Evolutionary conservation across 1,140 invertebrate genomes (phyloP).

Genomic region (Bradynema listronoti): DNA sequence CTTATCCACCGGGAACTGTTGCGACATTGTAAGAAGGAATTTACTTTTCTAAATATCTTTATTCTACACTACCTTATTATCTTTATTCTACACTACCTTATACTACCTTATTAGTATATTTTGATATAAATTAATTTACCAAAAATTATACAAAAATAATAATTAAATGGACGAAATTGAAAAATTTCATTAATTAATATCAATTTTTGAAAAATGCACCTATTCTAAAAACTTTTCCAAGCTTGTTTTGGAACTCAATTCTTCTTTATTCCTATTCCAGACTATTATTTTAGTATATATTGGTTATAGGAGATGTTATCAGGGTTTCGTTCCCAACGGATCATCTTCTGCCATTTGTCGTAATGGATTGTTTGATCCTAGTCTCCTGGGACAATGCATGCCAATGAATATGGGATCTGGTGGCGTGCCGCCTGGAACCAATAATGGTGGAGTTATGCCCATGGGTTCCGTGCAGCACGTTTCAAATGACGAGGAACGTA

Average conservation of each 20-base stretch:
- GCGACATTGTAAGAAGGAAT: too few relatives aligned
- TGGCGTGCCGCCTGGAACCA: not conserved
- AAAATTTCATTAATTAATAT: too few relatives aligned
- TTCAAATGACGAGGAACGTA: too few relatives aligned
- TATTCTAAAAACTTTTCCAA: conserved; percentile 12
- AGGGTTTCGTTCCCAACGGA: conserved; percentile 18
- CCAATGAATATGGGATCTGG: not conserved
- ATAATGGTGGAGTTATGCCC: not conserved
- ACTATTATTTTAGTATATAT: not conserved
- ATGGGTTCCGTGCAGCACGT: not conserved
- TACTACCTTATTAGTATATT: too few relatives aligned
- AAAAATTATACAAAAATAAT: too few relatives aligned
- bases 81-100: too few relatives aligned
- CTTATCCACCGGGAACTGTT: too few relatives aligned
- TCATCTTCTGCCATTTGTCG: conserved; percentile 19
- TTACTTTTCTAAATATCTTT: too few relatives aligned
- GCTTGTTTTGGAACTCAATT: conserved; percentile 12
- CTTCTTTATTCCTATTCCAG: not conserved
- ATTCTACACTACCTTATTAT: too few relatives aligned
- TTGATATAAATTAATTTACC: too few relatives aligned
- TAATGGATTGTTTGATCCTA: conserved; percentile 21
- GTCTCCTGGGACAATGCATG: conserved; percentile 14
- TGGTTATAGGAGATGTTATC: not conserved
- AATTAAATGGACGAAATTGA: too few relatives aligned
- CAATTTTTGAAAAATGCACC: too few relatives aligned